Base-by-base conservation (phyloP, 1,140 invertebrate species). In the Drosophila pruinosa region DNA sequence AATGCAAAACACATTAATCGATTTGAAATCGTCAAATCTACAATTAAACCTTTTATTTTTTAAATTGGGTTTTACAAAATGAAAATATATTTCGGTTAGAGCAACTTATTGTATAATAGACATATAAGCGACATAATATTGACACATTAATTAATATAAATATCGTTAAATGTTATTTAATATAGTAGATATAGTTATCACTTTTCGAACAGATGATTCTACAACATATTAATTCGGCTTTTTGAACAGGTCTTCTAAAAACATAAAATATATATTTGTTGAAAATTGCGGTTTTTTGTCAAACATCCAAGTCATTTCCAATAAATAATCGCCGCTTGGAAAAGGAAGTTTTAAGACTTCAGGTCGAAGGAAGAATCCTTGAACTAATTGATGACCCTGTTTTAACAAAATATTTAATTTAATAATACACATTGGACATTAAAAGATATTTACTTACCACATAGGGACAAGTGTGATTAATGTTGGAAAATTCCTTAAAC, bases 391-490 rank as follows among this genome's bases (percentile, higher is more conserved):
- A 1, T n/a, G 19, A 5, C 41, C 41, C 41, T 45, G 14, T 34
- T 34, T n/a, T n/a, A n/a, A n/a, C n/a, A n/a, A 39, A 39, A 39
- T 17, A 15, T 12, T 6, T 4, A 39, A 39, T 15, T 1, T 21
- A 31, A 19, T 24, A 56, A 10, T 12, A 10, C 2, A 10, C 34
- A 36, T 2, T 10, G 7, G 8, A 36, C 34, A 10, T 39, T 17
- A 15, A 39, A 12, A 6, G 14, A 17, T 12, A 19, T 3, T 2
- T 26, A 71, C 61, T 71, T 41, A 48, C 59, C 45, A 14, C 5
- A 41, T 43, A 58, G 6, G 68, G 61, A 12, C 61, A 71, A 0
- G 26, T 34, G 14, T 71, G 68, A 5, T 65, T 71, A 1, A 65
- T 8, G 8, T 58, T 71, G 0, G 43, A 26, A 4, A 45, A 65